phyloP scores from a whole-genome alignment of 1,140 invertebrate genomes.

The Sminthurides bifidus region DNA sequence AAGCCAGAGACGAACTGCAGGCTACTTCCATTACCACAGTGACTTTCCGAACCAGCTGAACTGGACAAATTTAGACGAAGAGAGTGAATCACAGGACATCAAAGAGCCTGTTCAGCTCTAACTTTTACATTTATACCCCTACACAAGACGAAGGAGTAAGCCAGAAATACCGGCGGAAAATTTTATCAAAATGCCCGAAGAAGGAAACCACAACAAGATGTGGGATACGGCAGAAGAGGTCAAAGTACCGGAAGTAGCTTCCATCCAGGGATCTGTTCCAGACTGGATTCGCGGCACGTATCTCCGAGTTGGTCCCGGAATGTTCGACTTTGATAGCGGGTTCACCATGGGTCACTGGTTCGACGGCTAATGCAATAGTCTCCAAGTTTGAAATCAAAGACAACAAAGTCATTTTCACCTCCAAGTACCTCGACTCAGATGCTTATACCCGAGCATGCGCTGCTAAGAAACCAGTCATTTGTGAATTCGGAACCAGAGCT shows the following conservation, averaged over 20 bases:
- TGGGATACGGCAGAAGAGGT: conserved; percentile 12
- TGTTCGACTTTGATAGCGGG: conserved; percentile 27
- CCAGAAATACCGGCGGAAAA: neutral
- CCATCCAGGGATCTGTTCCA: conserved; percentile 13
- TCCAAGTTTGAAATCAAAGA: conserved; percentile 37
- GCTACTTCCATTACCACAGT: no score
- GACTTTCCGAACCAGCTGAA: no score
- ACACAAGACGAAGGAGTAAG: neutral
- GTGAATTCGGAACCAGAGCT: conserved; percentile 39
- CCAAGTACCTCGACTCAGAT: conserved; percentile 37
- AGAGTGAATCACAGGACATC: neutral
- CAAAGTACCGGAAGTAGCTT: neutral
- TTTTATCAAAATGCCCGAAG: conserved; percentile 13
- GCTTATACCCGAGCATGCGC: conserved; percentile 36
- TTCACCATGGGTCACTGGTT: conserved; percentile 29
- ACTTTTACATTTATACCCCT: no score
- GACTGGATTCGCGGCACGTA: conserved; percentile 17
- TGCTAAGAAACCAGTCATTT: conserved; percentile 34
- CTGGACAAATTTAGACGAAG: neutral
- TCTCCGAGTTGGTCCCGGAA: conserved; percentile 18
- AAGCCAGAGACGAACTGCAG: no score
- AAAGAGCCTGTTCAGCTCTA: no score
- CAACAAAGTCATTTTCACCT: conserved; percentile 33
- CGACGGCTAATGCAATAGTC: conserved; percentile 32
- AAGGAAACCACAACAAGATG: neutral